phyloP scores from a whole-genome alignment of 1,140 invertebrate species.

The Carcinoscorpius rotundicauda region DNA sequence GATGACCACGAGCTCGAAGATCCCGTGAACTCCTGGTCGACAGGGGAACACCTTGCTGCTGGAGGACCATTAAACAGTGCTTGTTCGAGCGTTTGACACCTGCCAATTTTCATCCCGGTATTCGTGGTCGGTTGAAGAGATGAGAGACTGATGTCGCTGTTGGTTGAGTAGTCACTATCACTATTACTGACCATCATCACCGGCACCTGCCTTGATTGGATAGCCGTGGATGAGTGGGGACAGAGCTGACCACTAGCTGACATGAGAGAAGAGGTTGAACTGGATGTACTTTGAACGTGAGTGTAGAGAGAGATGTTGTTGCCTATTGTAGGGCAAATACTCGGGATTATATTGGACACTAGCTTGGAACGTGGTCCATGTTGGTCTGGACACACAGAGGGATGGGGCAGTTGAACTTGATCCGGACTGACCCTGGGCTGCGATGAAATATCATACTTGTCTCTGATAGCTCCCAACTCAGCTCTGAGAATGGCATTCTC shows the following conservation, averaged over 20 bases:
- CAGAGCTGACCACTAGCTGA: too few relatives aligned
- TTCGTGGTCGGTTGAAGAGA: constrained; percentile 3
- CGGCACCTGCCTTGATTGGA: too few relatives aligned
- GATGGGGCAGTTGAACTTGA: background rate
- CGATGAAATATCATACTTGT: constrained; percentile 58
- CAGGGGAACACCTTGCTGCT: background rate
- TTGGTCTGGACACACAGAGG: background rate
- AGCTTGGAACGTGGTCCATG: background rate
- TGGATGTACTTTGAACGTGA: too few relatives aligned
- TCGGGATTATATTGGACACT: background rate
- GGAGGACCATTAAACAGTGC: background rate
- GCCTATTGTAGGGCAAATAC: too few relatives aligned
- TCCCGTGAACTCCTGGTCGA: constrained; percentile 5
- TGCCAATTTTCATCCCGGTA: background rate
- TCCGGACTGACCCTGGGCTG: too few relatives aligned
- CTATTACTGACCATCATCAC: too few relatives aligned
- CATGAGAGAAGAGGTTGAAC: too few relatives aligned
- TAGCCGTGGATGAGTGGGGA: too few relatives aligned
- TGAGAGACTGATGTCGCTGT: too few relatives aligned
- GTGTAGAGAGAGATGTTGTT: too few relatives aligned
- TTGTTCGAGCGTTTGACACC: background rate
- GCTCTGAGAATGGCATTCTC: constrained; percentile 88
- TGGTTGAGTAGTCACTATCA: too few relatives aligned
- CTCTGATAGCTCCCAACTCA: constrained; percentile 80
- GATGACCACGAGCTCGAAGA: constrained; percentile 23